Base-by-base conservation (phyloP, 2,113 vertebrate species). In the Chascanopsetta lugubris region DNA sequence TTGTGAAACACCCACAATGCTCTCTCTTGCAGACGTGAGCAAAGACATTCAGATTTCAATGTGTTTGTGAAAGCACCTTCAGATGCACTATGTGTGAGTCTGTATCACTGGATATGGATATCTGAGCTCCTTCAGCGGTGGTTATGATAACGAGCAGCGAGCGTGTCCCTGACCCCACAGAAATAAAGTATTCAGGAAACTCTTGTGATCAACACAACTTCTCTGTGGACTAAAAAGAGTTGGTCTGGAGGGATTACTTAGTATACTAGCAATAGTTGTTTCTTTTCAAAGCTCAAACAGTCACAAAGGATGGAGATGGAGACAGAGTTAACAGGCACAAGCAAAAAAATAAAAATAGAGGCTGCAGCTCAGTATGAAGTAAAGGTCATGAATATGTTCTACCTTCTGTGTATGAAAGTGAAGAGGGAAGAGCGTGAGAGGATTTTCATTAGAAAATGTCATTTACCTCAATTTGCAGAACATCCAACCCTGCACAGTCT, bases 351-450 rank as follows among this genome's bases (percentile, higher is more conserved):
- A 17, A 24, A 9, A n/a, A n/a, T n/a, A n/a, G n/a, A n/a, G n/a
- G n/a, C 8, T 2, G 18, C 8, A 25, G 43, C 15, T 72, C 27
- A 61, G 46, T 43, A 43, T 17, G 6, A 50, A 4, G 38, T 40
- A 61, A 62, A 67, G 36, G 27, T 42, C 51, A 47, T 13, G n/a
- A 26, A 71, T 47, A 51, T 50, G 8, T 30, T 17, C 4, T 42
- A 42, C 6, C 7, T 11, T 42, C 15, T 17, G 13, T 8, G 26
- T 43, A 17, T 5, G 9, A 48, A 54, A 8, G 25, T 15, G 6
- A 22, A 13, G 20, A n/a, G n/a, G 15, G 5, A n/a, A 6, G 7
- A 40, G 32, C 1, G 26, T 3, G 40, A 18, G 26, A 40, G 13
- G 6, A 51, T 24, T 42, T 53, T 18, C 8, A 25, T 20, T 54